phyloP scores from a whole-genome alignment of 1,140 invertebrate species.

The Danaus plexippus region DNA sequence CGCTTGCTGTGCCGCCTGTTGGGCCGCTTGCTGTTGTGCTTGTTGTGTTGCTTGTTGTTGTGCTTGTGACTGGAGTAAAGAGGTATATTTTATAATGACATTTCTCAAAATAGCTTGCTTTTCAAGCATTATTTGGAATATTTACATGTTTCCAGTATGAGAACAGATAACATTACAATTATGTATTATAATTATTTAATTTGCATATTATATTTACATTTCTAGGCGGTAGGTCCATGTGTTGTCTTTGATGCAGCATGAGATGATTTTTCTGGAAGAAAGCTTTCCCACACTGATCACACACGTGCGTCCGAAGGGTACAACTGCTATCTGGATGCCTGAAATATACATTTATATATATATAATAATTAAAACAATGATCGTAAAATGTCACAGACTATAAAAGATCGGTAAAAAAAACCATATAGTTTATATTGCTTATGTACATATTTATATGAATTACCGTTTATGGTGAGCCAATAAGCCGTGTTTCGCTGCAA shows the following conservation, averaged over 20 bases:
- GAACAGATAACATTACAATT: not conserved
- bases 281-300: slow-evolving; percentile 87
- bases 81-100: not conserved
- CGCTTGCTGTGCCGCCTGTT: slow-evolving; percentile 41
- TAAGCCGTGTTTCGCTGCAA: slow-evolving; percentile 85
- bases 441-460: slow-evolving; percentile 6
- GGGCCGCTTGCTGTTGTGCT: slow-evolving; percentile 35
- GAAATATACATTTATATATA: not conserved
- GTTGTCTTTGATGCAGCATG: slow-evolving; percentile 84
- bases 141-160: too few species aligned
- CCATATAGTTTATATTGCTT: too few species aligned
- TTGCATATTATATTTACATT: slow-evolving; percentile 44
- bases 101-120: not conserved
- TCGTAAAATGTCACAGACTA: too few species aligned
- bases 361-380: too few species aligned
- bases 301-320: slow-evolving; percentile 84
- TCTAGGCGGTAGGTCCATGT: slow-evolving; percentile 80
- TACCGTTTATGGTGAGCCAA: slow-evolving; percentile 80
- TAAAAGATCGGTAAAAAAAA: too few species aligned
- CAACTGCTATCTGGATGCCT: slow-evolving; percentile 85
- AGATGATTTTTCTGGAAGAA: slow-evolving; percentile 91
- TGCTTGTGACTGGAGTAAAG: slow-evolving; percentile 33
- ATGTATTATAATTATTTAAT: not conserved
- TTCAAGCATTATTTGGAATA: not conserved
- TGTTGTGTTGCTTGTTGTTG: slow-evolving; percentile 42